Evolutionary conservation across 2,797 vertebrate species (phyloP).

Genomic region (Fistularia tabacaria): DNA sequence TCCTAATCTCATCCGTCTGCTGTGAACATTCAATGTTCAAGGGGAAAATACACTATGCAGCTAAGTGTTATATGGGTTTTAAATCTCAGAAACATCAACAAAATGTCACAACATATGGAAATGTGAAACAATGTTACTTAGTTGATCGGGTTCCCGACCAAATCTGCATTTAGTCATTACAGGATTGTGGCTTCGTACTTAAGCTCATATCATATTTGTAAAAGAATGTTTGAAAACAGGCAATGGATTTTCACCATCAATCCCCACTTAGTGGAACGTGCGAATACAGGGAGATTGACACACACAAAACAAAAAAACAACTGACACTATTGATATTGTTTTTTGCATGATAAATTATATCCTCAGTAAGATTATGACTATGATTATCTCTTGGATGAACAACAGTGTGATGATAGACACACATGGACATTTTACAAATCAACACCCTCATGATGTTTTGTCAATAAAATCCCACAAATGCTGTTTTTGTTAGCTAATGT

Average conservation of each 20-base stretch:
- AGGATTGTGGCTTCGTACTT: constrained; percentile 39
- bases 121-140: constrained; percentile 11
- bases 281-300: constrained; percentile 1
- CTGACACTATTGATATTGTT: neutral
- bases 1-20: constrained; percentile 29
- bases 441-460: neutral
- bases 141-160: constrained; percentile 6
- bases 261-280: constrained; percentile 42
- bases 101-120: neutral
- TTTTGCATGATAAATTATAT: constrained; percentile 7
- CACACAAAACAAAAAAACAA: neutral
- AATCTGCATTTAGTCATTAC: constrained; percentile 40
- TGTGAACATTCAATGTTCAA: neutral
- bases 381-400: constrained; percentile 5
- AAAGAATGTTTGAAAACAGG: constrained; percentile 52
- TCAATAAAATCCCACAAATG: constrained; percentile 5
- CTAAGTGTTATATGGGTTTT: constrained; percentile 17
- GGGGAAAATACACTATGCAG: neutral
- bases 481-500: neutral
- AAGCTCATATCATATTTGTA: constrained; percentile 39
- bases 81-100: constrained; percentile 18
- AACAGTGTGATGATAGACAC: constrained; percentile 6
- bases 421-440: neutral
- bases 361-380: constrained; percentile 31
- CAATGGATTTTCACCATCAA: constrained; percentile 48